Conservation (phyloP, 2,888 invertebrate genomes). For the Lysandra bellargus region DNA sequence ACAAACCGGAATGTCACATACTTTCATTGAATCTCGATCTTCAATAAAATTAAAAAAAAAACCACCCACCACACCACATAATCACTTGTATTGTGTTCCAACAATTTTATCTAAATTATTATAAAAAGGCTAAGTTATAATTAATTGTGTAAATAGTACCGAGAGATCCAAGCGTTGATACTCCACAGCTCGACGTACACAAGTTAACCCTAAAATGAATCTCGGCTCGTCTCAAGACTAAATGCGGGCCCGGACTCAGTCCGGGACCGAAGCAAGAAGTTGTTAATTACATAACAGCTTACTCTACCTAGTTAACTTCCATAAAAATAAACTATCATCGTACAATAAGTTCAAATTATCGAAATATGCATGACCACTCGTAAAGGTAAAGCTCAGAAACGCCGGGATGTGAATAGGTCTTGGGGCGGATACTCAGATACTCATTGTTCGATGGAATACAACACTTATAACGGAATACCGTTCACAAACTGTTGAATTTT, state of each 20-base stretch:
- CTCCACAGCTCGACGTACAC: constrained; percentile 74
- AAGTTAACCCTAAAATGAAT: constrained; percentile 76
- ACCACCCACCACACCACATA: constrained; percentile 70
- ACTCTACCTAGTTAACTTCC: constrained; percentile 78
- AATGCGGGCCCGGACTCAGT: constrained; percentile 71
- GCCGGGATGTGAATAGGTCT: constrained; percentile 69
- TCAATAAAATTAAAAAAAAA: constrained; percentile 72
- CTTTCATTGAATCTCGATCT: constrained; percentile 67
- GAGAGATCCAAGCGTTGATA: constrained; percentile 71
- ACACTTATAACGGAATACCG: background rate
- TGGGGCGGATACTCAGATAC: constrained; percentile 31
- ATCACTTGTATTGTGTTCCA: constrained; percentile 67
- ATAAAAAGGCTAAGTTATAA: constrained; percentile 80
- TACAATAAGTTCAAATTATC: constrained; percentile 68
- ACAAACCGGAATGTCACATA: constrained; percentile 81
- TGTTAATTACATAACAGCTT: constrained; percentile 78
- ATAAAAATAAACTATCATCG: constrained; percentile 77
- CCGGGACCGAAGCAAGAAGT: constrained; percentile 53
- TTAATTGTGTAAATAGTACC: constrained; percentile 77
- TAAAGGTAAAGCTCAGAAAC: constrained; percentile 44
- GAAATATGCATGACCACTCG: constrained; percentile 62
- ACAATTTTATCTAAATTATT: constrained; percentile 77
- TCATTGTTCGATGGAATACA: background rate
- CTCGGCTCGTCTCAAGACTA: constrained; percentile 72
- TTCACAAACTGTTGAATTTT: background rate